phyloP scores from a whole-genome alignment of 2,797 vertebrate genomes.

The Florisuga fusca region DNA sequence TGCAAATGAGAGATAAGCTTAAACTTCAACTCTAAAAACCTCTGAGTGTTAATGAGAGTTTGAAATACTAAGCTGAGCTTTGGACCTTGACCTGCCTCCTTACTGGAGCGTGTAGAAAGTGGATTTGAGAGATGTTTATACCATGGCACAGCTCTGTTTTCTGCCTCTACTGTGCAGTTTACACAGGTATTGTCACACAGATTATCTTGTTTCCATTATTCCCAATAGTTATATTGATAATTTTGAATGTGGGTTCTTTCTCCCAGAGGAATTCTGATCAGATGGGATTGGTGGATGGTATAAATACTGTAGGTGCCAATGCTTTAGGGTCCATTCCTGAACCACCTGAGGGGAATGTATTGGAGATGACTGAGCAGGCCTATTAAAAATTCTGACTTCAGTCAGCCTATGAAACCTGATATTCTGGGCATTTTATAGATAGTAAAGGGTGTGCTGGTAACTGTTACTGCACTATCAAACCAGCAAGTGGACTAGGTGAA shows the following conservation, averaged over 20 bases:
- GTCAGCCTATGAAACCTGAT: neutral
- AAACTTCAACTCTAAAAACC: neutral
- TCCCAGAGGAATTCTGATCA: neutral
- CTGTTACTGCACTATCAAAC: neutral
- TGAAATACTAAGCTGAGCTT: neutral
- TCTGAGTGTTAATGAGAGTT: neutral
- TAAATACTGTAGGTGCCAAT: neutral
- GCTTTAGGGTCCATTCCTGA: neutral
- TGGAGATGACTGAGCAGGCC: neutral
- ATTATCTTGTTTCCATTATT: neutral
- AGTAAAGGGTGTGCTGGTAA: neutral
- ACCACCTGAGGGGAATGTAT: neutral
- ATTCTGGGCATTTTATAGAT: neutral
- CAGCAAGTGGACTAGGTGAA: neutral
- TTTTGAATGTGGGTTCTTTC: neutral
- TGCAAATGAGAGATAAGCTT: neutral
- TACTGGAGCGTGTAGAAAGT: neutral
- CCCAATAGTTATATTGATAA: neutral
- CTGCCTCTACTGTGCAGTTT: neutral
- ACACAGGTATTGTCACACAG: neutral
- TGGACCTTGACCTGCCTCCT: neutral
- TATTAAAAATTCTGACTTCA: neutral
- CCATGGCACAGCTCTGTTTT: neutral
- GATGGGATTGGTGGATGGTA: neutral
- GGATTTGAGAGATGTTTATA: neutral